Evolutionary conservation across 1,140 invertebrate genomes (phyloP), one percentile per base, ranked within the genome.

Genomic region (Scaptomyza hsui): DNA sequence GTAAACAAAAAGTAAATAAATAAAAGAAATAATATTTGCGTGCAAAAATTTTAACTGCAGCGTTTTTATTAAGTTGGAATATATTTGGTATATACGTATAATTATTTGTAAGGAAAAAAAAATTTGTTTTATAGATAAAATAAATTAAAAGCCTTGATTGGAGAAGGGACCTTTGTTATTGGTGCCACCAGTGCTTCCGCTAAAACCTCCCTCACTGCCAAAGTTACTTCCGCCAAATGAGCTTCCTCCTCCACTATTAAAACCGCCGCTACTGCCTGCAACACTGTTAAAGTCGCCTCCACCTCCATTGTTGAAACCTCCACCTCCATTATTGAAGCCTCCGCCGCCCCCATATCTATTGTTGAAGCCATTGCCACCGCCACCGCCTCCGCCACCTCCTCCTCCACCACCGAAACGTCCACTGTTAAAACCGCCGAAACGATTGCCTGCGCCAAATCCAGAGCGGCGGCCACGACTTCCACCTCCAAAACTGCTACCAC

Each of bases 291-390:
- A 52, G 12, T 47, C 29, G 37, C 35, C 48, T 12, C 65, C 65
- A 3, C 52, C 44, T 37, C 62, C 19, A 41, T 52, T 48, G 12
- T 29, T 42, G 10, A 13, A 16, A 6, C 64, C 76, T 13, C 60
- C 44, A 51, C 71, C 71, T 21, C 45, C 51, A 41, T 52, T 37
- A 9, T 71, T 67, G 18, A 68, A 47, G 35, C 55, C 42, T 4
- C 18, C 56, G 5, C 39, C 45, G 10, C 13, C 21, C 4, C 35
- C 35, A 29, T 7, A 19, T 4, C 35, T 29, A 29, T 10, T 24
- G 5, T 26, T 57, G 13, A 24, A 55, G 1, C 57, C 41, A 6
- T 13, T 45, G 6, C 19, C 29, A 12, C 26, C 18, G 1, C 10
- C 57, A 12, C 26, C 18, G 1, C 10, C 57, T 1, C 55, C 59